These are phyloP conservation scores for Meloidogyne chitwoodi DNA, from an alignment of 1,140 invertebrate genomes.

Conservation along the genomic window DNA sequence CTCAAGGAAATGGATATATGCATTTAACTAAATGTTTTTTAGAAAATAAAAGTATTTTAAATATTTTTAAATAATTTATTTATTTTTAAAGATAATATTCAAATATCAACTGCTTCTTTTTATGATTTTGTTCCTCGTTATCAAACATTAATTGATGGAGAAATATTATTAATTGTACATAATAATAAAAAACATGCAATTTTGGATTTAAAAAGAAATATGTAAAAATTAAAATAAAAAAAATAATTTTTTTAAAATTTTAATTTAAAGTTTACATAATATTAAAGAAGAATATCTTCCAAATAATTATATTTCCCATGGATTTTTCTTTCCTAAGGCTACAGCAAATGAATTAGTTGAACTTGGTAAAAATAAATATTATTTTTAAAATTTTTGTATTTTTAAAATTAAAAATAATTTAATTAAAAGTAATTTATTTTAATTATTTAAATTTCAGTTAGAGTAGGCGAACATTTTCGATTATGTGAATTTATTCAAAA, in stretches of 20 bases:
- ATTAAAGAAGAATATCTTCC: constrained; percentile 39
- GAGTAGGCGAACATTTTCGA: constrained; percentile 29
- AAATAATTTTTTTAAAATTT: not conserved
- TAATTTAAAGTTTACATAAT: constrained; percentile 24
- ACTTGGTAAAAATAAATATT: constrained; percentile 11
- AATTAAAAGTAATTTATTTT: no score
- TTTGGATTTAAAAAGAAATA: constrained; percentile 30
- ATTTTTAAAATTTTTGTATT: no score
- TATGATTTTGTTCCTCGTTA: constrained; percentile 34
- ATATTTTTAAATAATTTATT: no score
- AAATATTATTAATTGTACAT: constrained; percentile 26
- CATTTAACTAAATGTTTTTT: constrained; percentile 19
- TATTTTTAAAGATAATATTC: constrained; percentile 6
- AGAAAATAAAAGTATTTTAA: not conserved
- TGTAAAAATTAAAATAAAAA: constrained; percentile 18
- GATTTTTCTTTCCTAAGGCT: constrained; percentile 35
- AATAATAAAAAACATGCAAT: constrained; percentile 31
- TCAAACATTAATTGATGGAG: constrained; percentile 29
- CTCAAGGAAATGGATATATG: not conserved
- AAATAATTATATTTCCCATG: constrained; percentile 28
- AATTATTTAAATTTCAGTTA: no score
- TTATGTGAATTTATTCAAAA: constrained; percentile 40
- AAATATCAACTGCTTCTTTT: constrained; percentile 23
- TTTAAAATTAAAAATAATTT: no score
- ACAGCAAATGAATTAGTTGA: constrained; percentile 36